Percentiles rank a stretch among this genome's conserved stretches.
phyloP scores from a whole-genome alignment of 2,113 vertebrate species.

The pig (Sus scrofa) region T2T-Sscrofa CM000819.6:142046001-142046500 shows the following conservation, averaged over 20 bases:
- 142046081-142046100: conserved; percentile 54
- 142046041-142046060: background rate
- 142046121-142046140: conserved; percentile 63
- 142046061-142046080: background rate
- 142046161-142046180: conserved; percentile 74
- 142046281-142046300: conserved; percentile 74
- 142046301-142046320: conserved; percentile 73
- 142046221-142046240: conserved; percentile 81
- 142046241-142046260: conserved; percentile 83
- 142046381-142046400: conserved; percentile 70
- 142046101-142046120: conserved; percentile 60
- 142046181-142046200: conserved; percentile 78
- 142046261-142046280: conserved; percentile 81
- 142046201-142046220: conserved; percentile 81
- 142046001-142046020: conserved; percentile 38
- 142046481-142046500: background rate
- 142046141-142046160: conserved; percentile 60
- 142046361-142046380: conserved; percentile 77
- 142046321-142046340: conserved; percentile 71
- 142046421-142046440: conserved; percentile 75
- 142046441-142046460: conserved; percentile 69
- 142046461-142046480: conserved; percentile 10
- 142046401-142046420: conserved; percentile 78
- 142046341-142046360: conserved; percentile 74
- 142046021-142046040: background rate